Evolutionary conservation across 1,140 invertebrate species (phyloP), one percentile per base, ranked within the genome.

Genomic region (Rhopalosiphum padi): DNA sequence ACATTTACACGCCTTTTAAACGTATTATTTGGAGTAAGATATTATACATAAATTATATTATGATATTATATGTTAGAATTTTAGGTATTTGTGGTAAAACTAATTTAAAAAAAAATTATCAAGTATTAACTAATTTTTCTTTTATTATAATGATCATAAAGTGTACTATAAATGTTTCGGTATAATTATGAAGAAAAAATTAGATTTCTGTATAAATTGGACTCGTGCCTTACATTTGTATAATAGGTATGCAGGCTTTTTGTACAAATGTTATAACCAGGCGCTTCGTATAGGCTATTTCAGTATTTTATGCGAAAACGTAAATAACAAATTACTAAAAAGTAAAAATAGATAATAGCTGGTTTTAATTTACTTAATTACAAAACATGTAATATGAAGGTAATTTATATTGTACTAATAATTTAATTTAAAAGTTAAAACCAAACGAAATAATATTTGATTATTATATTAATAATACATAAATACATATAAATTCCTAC

Each of bases 291-390:
- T 88, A 88, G 86, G n/a, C 46, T 88, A 88, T 88, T 88, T 88
- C 30, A 51, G 46, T 48, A n/a, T n/a, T 51, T 22, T 51, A n/a
- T n/a, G 86, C 18, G 11, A 48, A n/a, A n/a, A 35, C n/a, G 23
- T 35, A 88, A 88, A 88, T 48, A 88, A 51, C 43, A 46, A 88
- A 88, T 51, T 51, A 85, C 23, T 83, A 83, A 83, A 55, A 23
- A 23, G 18, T 68, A 83, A 83, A 88, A 88, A 88, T 88, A 88
- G 6, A 48, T 48, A 88, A 88, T n/a, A 88, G 86, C n/a, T 46
- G 21, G 46, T 88, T 46, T 48, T 23, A 83, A 41, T 85, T n/a
- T 77, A n/a, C n/a, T n/a, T n/a, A 77, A 15, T 77, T n/a, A 5
- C 18, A 11, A 18, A n/a, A n/a, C 18, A 77, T 77, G 30, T 77